Conservation (phyloP, 2,888 invertebrate genomes). For the Ormyrus labotus region DNA sequence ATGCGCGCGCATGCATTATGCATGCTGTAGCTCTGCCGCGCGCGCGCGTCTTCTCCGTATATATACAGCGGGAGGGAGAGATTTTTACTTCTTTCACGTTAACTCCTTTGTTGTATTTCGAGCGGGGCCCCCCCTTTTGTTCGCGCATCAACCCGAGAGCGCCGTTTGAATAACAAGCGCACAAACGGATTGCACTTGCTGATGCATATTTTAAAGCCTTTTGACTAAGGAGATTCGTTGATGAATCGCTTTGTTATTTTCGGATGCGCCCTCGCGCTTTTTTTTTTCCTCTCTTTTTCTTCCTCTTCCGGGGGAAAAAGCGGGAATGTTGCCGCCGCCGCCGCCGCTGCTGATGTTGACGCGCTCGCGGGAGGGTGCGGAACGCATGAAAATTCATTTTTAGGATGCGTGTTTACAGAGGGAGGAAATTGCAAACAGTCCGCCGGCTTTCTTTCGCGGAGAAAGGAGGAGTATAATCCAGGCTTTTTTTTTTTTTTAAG, state of each 20-base stretch:
- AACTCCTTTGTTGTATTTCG: constrained; percentile 30
- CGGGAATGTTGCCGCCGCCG: neutral
- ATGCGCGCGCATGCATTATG: constrained; percentile 58
- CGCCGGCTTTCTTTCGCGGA: too few species aligned
- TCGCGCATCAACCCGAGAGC: neutral
- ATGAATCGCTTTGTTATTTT: constrained; percentile 39
- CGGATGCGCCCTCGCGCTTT: constrained; percentile 18
- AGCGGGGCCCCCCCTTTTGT: constrained; percentile 1
- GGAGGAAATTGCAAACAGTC: too few species aligned
- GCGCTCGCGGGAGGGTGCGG: too few species aligned
- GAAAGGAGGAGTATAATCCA: too few species aligned
- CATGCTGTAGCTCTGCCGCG: constrained; percentile 41
- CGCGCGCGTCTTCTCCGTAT: neutral
- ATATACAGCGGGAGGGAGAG: neutral
- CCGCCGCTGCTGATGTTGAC: neutral
- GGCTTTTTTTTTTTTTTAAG: too few species aligned
- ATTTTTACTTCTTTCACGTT: constrained; percentile 33
- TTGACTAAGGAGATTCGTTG: constrained; percentile 18
- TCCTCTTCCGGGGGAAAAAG: neutral
- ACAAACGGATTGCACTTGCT: neutral
- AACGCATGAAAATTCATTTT: too few species aligned
- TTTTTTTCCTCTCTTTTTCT: constrained; percentile 7
- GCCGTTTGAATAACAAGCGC: constrained; percentile 40
- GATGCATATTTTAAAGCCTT: constrained; percentile 36
- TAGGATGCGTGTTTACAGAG: too few species aligned